A percentile compares a stretch with the other conserved stretches of the same genome.
These are phyloP conservation scores for Geodia barretti DNA, from an alignment of 37 sponge, comb jelly and placozoan genomes.

Conservation along the genomic window DNA sequence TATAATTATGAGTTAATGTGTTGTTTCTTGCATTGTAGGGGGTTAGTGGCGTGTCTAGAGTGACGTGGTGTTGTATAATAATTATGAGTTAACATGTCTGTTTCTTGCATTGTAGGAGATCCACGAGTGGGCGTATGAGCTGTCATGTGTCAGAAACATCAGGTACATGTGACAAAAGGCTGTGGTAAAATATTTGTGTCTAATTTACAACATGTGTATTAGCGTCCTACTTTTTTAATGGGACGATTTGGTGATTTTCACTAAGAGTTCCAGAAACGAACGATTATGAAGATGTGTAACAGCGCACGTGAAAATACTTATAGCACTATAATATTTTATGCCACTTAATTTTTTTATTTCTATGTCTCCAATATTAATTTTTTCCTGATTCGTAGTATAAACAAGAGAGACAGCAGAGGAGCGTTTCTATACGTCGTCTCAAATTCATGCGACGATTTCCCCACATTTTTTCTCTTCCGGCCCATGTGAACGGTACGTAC, in stretches of 20 bases:
- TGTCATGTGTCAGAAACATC: slow-evolving; percentile 44
- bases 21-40: no score
- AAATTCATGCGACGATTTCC: slow-evolving; percentile 73
- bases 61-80: no score
- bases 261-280: no score
- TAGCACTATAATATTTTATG: no score
- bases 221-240: no score
- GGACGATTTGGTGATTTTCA: no score
- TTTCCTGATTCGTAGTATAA: slow-evolving; percentile 50
- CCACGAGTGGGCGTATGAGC: slow-evolving; percentile 37
- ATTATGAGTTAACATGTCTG: no score
- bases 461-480: slow-evolving; percentile 76
- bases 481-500: slow-evolving; percentile 52
- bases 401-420: slow-evolving; percentile 77
- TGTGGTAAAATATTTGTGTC: neutral
- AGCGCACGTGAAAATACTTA: no score
- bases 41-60: neutral
- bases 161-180: neutral
- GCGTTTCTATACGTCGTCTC: slow-evolving; percentile 57
- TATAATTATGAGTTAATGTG: no score
- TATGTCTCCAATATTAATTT: no score
- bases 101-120: slow-evolving; percentile 4
- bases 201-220: no score
- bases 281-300: no score
- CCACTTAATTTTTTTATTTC: neutral